Evolutionary conservation across 1,140 invertebrate genomes (phyloP), one percentile per base, ranked within the genome.

Genomic region (Drosophila lowei): DNA sequence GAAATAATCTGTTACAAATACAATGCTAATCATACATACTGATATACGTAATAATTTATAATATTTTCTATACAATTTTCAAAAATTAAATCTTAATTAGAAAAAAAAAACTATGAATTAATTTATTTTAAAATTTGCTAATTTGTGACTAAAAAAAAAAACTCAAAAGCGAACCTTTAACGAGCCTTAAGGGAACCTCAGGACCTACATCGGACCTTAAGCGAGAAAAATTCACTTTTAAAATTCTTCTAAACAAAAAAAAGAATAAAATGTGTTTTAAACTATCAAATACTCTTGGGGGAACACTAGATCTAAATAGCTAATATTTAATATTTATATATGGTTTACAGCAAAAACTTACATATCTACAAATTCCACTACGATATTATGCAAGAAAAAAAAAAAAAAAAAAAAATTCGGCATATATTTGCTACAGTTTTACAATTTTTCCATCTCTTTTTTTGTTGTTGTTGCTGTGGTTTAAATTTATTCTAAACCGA

Each of bases 31-130:
- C 23, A 23, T 23, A 23, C 23, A 23, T 23, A 23, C 23, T 18
- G 18, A 18, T 21, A 74, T 75, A 28, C 7, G 28, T 78, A 83
- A 86, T 86, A 89, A 85, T 77, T 85, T 85, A 85, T 86, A 73
- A 78, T 81, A 86, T 75, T 86, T 77, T 65, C 83, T 81, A 86
- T 88, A 88, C 83, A 83, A 71, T 41, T 78, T 75, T 62, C 56
- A 11, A 4, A 44, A 44, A 28, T 62, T 42, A 59, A 64, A 46
- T 54, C 52, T 43, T 49, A 43, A 49, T 72, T 60, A 88, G n/a
- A 85, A 70, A 79, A 76, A 23, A 23, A 38, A 38, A 38, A 5
- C 34, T 65, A 23, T 23, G 0, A 5, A 38, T 60, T 67, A 42
- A 62, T 49, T 61, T 77, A 72, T 56, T 72, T 48, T 64, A 55